Percentiles rank a stretch among this genome's conserved stretches.
Conservation (phyloP, 2,888 invertebrate genomes). For the Belgica antarctica region DNA sequence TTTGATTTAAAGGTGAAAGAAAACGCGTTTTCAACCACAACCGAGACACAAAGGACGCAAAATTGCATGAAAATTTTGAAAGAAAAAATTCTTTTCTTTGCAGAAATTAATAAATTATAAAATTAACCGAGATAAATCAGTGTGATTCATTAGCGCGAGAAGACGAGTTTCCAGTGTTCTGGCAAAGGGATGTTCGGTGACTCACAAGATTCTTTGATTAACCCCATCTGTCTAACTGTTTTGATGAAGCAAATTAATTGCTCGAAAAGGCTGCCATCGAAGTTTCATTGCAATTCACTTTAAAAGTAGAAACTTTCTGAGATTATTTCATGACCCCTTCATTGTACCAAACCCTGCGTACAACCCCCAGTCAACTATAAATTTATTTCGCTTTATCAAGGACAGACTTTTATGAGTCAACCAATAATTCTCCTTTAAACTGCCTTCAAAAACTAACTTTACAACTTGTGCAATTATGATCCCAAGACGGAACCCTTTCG, state of each 20-base stretch:
- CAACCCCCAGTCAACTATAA: no score
- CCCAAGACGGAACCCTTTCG: not conserved
- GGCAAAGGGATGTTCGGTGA: not conserved
- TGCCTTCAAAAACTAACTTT: no score
- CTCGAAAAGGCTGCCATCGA: not conserved
- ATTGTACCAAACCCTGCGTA: no score
- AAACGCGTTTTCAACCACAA: slow-evolving; percentile 7
- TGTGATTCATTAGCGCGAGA: slow-evolving; percentile 29
- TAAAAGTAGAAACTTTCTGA: not conserved
- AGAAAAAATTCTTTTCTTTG: not conserved
- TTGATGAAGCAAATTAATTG: slow-evolving; percentile 7
- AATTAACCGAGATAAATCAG: slow-evolving; percentile 32
- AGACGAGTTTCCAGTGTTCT: not conserved
- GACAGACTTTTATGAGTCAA: not conserved
- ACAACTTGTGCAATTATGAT: not conserved
- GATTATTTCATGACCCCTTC: no score
- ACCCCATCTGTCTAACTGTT: not conserved
- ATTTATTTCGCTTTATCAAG: not conserved
- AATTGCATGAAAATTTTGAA: slow-evolving; percentile 2
- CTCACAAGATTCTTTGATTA: not conserved
- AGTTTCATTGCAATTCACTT: not conserved
- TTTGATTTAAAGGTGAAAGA: not conserved
- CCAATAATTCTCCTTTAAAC: no score
- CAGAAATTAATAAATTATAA: not conserved
- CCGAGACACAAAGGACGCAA: not conserved